These are phyloP conservation scores for Lepilemur septentrionalis DNA, from an alignment of 2,797 vertebrate species.

Conservation along the genomic window DNA sequence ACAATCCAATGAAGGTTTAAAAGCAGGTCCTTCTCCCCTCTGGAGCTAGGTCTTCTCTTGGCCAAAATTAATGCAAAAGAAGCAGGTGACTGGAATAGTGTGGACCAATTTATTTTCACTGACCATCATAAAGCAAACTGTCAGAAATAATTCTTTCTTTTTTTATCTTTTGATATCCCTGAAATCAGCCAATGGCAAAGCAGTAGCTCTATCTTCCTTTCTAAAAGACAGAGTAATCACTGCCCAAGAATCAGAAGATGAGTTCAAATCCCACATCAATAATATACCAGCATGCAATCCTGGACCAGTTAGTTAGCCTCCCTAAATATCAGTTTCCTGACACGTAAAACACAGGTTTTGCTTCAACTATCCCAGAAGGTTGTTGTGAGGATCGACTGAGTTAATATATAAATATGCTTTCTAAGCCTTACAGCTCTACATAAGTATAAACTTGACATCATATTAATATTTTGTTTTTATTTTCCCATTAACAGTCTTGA, in stretches of 20 bases:
- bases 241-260: not conserved
- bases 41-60: not conserved
- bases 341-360: not conserved
- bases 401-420: not conserved
- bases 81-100: not conserved
- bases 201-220: not conserved
- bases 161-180: constrained; percentile 21
- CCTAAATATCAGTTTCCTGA: not conserved
- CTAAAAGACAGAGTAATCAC: not conserved
- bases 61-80: not conserved
- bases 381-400: not conserved
- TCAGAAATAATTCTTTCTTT: not conserved
- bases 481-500: constrained; percentile 1
- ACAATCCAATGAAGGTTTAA: not conserved
- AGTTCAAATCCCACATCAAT: not conserved
- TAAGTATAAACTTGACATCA: not conserved
- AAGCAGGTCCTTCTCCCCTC: not conserved
- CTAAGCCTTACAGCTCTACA: not conserved
- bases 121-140: not conserved
- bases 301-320: not conserved
- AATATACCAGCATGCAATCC: not conserved
- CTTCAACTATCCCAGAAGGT: not conserved
- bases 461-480: not conserved
- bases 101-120: not conserved
- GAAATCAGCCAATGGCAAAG: not conserved